Evolutionary conservation across 2,113 vertebrate genomes (phyloP).

Genomic region (Cacatua alba): DNA sequence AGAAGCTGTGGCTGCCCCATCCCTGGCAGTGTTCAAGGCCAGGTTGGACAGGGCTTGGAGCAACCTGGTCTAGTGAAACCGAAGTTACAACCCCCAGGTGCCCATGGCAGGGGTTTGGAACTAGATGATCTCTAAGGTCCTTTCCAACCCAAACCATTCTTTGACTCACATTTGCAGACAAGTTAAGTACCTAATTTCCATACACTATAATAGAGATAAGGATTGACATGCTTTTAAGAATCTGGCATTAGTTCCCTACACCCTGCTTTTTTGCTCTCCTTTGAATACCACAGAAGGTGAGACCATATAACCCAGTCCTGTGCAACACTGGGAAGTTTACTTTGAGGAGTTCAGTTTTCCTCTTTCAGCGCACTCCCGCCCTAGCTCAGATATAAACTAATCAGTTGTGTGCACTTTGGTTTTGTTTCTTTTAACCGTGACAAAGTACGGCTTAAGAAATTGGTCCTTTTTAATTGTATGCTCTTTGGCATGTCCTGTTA

Average conservation of each 20-base stretch:
- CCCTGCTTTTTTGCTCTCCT: neutral
- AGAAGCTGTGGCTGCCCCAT: neutral
- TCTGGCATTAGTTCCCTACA: neutral
- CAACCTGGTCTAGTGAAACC: neutral
- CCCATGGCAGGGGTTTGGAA: neutral
- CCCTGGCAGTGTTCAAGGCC: neutral
- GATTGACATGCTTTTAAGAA: neutral
- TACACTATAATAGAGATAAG: neutral
- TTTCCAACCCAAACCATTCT: neutral
- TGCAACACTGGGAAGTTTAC: neutral
- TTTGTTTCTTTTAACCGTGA: neutral
- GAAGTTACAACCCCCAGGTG: neutral
- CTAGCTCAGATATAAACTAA: neutral
- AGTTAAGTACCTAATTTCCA: neutral
- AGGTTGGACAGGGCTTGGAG: neutral
- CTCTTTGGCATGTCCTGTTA: neutral
- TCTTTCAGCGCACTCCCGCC: neutral
- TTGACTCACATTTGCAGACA: neutral
- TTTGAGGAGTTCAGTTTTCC: neutral
- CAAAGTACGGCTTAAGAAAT: neutral
- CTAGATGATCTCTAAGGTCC: neutral
- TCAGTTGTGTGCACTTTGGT: neutral
- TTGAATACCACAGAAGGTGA: neutral
- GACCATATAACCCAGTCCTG: neutral
- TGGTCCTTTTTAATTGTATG: neutral